phyloP scores from a whole-genome alignment of 2,797 vertebrate species.

The Falco naumanni region DNA sequence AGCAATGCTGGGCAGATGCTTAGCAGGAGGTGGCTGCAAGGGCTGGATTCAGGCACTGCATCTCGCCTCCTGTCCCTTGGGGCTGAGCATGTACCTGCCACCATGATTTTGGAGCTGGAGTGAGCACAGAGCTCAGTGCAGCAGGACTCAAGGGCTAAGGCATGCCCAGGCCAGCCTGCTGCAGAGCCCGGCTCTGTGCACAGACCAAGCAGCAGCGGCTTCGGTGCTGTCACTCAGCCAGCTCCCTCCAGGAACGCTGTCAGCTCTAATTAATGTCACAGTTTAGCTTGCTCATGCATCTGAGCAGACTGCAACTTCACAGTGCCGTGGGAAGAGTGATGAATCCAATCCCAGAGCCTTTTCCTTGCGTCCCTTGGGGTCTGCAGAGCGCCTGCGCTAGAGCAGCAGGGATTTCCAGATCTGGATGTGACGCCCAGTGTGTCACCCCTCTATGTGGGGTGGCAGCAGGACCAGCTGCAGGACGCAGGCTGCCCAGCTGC shows the following conservation, averaged over 20 bases:
- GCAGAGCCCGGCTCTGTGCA: background rate
- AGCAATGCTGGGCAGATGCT: background rate
- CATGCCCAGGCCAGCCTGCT: background rate
- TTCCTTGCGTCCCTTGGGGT: background rate
- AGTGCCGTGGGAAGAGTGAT: accelerated
- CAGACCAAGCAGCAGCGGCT: background rate
- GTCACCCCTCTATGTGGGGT: background rate
- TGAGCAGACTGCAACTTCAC: background rate
- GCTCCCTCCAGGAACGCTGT: slow-evolving; percentile 35
- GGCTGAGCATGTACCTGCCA: background rate
- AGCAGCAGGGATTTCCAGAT: background rate
- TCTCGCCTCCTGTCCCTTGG: background rate
- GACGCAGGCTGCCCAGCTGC: background rate
- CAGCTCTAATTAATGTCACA: slow-evolving; percentile 46
- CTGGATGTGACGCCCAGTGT: accelerated
- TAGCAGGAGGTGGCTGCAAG: background rate
- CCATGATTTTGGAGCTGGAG: background rate
- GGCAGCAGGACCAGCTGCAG: background rate
- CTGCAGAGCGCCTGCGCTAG: accelerated
- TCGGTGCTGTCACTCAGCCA: background rate
- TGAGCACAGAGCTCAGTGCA: background rate
- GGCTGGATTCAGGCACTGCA: background rate
- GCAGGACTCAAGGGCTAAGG: background rate
- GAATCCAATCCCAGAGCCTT: background rate
- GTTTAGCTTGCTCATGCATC: slow-evolving; percentile 27